Evolutionary conservation across 2,888 invertebrate species (phyloP), one percentile per base, ranked within the genome.

Genomic region (Xestobium rufovillosum): DNA sequence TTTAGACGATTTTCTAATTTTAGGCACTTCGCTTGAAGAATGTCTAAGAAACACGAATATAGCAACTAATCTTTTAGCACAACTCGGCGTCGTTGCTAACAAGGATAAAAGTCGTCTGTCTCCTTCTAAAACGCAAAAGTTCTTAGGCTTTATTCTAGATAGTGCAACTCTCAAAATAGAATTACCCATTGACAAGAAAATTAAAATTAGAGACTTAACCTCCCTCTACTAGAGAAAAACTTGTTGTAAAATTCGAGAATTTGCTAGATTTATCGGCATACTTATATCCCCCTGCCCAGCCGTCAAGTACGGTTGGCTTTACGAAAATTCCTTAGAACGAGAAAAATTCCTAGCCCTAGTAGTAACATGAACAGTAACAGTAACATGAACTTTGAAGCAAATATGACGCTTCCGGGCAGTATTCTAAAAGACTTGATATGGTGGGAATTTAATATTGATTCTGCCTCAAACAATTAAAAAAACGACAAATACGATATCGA

Each of bases 1-100:
- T 25, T 10, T 39, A 15, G 39, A 39, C 26, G 39, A 39, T 19
- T 35, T 39, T 35, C 23, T 35, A 9, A 14, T 39, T 14, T 13
- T 36, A 3, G 39, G 39, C 11, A 13, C 16, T 4, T 28, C 39
- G 9, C 13, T 14, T n/a, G 23, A 39, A 13, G 34, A 39, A 12
- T 39, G 39, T 26, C 6, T 27, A 14, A 9, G 10, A 6, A 31
- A 30, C 16, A 16, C 17, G 6, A 6, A 3, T 4, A 12, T 12
- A 4, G 17, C 31, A 13, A 16, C 10, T 3, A 8, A 31, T 4
- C 4, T 31, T 16, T 31, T 31, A 23, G 8, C 23, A 23, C 23
- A 23, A n/a, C 23, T 8, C 8, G 23, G n/a, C 8, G 8, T 23
- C 8, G 8, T 23, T 23, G 23, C 8, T 23, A 8, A 8, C 23